A percentile compares a stretch with the other conserved stretches of the same genome.
phyloP scores from a whole-genome alignment of 2,113 vertebrate genomes.

The Natator depressus region DNA sequence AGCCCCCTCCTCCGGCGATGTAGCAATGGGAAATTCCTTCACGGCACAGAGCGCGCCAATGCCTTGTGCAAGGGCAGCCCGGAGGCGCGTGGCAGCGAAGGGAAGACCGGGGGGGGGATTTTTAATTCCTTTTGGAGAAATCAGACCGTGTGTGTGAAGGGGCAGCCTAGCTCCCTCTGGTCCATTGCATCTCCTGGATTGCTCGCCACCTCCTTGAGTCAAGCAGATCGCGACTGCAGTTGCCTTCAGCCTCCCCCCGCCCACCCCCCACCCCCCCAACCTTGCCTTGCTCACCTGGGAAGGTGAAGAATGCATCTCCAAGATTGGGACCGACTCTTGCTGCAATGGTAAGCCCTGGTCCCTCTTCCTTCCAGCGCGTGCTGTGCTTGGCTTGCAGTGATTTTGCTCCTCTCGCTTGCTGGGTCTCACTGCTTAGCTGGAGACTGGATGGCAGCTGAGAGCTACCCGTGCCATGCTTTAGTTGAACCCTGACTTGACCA shows the following conservation, averaged over 20 bases:
- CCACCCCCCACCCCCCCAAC: not conserved
- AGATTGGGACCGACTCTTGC: slow-evolving; percentile 33
- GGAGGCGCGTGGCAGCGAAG: slow-evolving; percentile 59
- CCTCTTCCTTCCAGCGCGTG: too few relatives aligned
- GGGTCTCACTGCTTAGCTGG: not conserved
- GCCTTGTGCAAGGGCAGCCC: slow-evolving; percentile 54
- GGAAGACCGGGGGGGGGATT: slow-evolving; percentile 42
- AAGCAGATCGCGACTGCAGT: not conserved
- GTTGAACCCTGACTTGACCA: not conserved
- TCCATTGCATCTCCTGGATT: not conserved
- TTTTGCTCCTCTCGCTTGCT: not conserved
- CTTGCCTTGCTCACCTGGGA: not conserved
- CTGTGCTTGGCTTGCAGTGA: not conserved
- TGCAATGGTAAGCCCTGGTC: slow-evolving; percentile 49
- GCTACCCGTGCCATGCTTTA: not conserved
- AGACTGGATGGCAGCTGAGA: not conserved
- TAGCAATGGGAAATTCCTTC: slow-evolving; percentile 53
- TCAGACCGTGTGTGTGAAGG: not conserved
- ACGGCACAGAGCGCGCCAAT: slow-evolving; percentile 56
- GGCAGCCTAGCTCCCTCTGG: not conserved
- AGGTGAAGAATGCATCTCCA: slow-evolving; percentile 36
- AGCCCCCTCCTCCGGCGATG: not conserved
- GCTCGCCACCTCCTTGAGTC: too few relatives aligned
- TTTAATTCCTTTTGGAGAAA: slow-evolving; percentile 40
- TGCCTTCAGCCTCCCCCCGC: not conserved